Evolutionary conservation across 2,888 invertebrate genomes (phyloP).

Genomic region (Scelioninae gen. 1): DNA sequence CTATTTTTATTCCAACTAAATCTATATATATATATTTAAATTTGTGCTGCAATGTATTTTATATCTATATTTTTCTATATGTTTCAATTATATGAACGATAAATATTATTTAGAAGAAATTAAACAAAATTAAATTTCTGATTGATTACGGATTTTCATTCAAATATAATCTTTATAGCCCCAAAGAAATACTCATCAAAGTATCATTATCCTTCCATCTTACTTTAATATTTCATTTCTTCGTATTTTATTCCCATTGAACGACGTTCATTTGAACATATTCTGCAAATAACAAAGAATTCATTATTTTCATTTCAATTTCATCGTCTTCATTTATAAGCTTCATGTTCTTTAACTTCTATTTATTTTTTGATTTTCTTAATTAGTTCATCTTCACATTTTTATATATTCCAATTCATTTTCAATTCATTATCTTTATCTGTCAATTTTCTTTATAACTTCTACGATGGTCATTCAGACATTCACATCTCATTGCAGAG

Average conservation of each 20-base stretch:
- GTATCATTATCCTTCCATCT: not conserved
- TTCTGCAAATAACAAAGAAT: not conserved
- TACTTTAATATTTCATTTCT: conserved; percentile 1
- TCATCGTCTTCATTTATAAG: not conserved
- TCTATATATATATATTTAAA: too few relatives aligned
- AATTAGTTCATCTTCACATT: too few relatives aligned
- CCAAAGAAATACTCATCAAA: not conserved
- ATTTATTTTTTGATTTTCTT: too few relatives aligned
- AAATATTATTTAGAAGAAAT: not conserved
- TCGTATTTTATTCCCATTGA: not conserved
- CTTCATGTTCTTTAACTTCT: too few relatives aligned
- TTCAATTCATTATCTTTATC: too few relatives aligned
- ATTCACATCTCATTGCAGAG: not conserved
- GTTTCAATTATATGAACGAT: too few relatives aligned
- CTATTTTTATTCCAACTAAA: too few relatives aligned
- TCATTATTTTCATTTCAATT: not conserved
- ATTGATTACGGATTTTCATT: not conserved
- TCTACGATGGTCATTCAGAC: not conserved
- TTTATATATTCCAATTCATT: too few relatives aligned
- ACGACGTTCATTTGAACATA: not conserved
- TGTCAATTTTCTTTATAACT: too few relatives aligned
- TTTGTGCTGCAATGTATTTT: too few relatives aligned
- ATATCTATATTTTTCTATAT: too few relatives aligned
- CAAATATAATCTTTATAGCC: not conserved
- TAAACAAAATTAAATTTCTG: not conserved